Evolutionary conservation across 1,140 invertebrate genomes (phyloP).

Genomic region (Platyscapa corneri): DNA sequence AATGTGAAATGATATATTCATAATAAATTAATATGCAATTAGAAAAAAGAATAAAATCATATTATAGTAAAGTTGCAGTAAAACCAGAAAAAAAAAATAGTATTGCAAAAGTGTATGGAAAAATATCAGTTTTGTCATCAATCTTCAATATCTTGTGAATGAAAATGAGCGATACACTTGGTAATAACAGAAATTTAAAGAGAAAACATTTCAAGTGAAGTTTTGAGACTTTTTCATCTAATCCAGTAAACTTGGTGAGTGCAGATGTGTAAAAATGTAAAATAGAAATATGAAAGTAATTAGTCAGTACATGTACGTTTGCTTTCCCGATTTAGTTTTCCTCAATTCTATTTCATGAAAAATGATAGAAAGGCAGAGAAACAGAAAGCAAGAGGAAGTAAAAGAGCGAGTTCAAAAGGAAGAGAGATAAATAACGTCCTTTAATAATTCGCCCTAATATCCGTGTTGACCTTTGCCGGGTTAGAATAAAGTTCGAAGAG

Average conservation of each 20-base stretch:
- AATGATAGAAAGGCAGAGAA: too few relatives aligned
- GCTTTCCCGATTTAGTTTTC: not conserved
- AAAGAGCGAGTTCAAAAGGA: not conserved
- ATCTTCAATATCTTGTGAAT: not conserved
- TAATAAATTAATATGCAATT: too few relatives aligned
- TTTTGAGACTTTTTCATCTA: not conserved
- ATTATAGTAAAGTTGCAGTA: too few relatives aligned
- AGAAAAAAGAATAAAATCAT: too few relatives aligned
- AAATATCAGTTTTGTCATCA: not conserved
- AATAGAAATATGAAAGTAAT: not conserved
- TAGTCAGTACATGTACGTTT: too few relatives aligned
- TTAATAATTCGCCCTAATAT: conserved; percentile 20
- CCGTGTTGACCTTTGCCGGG: conserved; percentile 18
- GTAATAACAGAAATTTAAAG: not conserved
- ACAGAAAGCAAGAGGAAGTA: too few relatives aligned
- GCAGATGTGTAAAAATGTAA: not conserved
- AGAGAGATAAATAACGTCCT: conserved; percentile 23
- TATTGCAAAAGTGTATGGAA: not conserved
- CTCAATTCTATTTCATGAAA: not conserved
- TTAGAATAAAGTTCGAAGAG: conserved; percentile 33
- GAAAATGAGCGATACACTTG: not conserved
- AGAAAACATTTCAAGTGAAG: not conserved
- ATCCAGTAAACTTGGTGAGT: not conserved
- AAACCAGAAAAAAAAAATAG: too few relatives aligned
- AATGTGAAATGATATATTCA: too few relatives aligned